Conservation (phyloP, 2,113 vertebrate genomes). For the Apodemus speciosus region DNA sequence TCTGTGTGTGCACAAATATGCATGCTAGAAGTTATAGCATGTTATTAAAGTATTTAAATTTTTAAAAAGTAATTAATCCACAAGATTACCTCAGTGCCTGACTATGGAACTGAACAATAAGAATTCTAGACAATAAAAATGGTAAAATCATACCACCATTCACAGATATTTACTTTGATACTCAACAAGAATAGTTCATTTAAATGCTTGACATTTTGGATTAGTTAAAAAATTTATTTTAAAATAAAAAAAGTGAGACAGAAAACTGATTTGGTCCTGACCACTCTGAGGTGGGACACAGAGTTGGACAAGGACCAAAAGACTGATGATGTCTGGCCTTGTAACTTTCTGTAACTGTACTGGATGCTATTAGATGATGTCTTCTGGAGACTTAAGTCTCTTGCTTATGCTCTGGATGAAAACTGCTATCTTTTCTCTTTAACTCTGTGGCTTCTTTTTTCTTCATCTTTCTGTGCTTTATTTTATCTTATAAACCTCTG, state of each 20-base stretch:
- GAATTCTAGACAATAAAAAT: constrained; percentile 9
- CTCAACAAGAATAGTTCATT: constrained; percentile 28
- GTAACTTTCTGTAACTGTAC: too few relatives aligned
- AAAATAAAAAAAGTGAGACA: constrained; percentile 21
- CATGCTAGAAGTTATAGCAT: neutral
- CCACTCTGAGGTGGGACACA: too few relatives aligned
- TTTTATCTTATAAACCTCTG: too few relatives aligned
- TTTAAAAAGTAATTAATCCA: constrained; percentile 55
- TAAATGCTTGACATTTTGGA: constrained; percentile 42
- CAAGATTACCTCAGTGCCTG: neutral
- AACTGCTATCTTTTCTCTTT: too few relatives aligned
- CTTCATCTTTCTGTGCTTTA: too few relatives aligned
- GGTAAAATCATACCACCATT: neutral
- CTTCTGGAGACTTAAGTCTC: too few relatives aligned
- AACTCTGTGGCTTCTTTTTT: too few relatives aligned
- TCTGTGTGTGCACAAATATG: neutral
- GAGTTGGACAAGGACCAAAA: too few relatives aligned
- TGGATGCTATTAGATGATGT: too few relatives aligned
- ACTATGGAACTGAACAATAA: constrained; percentile 59
- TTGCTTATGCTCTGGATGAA: too few relatives aligned
- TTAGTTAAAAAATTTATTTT: constrained; percentile 56
- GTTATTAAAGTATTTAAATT: constrained; percentile 27
- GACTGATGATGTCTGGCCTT: too few relatives aligned
- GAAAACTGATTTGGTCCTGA: neutral
- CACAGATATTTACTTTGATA: constrained; percentile 35